Conservation (phyloP, 2,888 invertebrate genomes). For the Nycteola revayana region DNA sequence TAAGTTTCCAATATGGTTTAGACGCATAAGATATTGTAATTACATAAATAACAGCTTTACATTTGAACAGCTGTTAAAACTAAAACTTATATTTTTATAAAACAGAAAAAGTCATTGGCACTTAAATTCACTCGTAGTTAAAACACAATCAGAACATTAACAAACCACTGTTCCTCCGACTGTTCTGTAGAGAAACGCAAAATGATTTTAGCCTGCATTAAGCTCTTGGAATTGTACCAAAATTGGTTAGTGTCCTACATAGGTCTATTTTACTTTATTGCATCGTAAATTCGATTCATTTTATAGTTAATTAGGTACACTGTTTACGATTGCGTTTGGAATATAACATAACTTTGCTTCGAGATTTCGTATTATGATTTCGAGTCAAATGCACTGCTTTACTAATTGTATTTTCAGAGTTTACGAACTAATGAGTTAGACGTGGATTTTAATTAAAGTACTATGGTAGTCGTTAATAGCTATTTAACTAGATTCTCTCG, state of each 20-base stretch:
- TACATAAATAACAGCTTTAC: too few relatives aligned
- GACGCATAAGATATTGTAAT: too few relatives aligned
- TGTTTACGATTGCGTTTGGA: slow-evolving; percentile 2
- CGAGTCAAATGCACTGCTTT: background rate
- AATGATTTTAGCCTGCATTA: slow-evolving; percentile 26
- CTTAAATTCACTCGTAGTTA: background rate
- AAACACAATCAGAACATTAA: slow-evolving; percentile 5
- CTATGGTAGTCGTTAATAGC: too few relatives aligned
- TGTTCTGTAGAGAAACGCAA: slow-evolving; percentile 21
- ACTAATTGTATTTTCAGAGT: too few relatives aligned
- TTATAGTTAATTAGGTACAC: slow-evolving; percentile 10
- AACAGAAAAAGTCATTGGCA: too few relatives aligned
- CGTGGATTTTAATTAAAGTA: too few relatives aligned
- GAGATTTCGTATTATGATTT: background rate
- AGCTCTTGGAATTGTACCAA: slow-evolving; percentile 44
- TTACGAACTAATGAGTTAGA: too few relatives aligned
- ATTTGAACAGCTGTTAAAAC: too few relatives aligned
- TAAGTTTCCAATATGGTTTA: too few relatives aligned
- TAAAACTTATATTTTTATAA: too few relatives aligned
- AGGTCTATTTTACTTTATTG: slow-evolving; percentile 38
- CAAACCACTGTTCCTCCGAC: slow-evolving; percentile 11
- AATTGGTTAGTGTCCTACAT: slow-evolving; percentile 37
- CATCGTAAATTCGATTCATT: slow-evolving; percentile 31
- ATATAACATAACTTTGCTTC: slow-evolving; percentile 2
- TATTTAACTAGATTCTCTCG: too few relatives aligned